phyloP scores from a whole-genome alignment of 2,888 invertebrate genomes.

The Aspidiotus destructor region DNA sequence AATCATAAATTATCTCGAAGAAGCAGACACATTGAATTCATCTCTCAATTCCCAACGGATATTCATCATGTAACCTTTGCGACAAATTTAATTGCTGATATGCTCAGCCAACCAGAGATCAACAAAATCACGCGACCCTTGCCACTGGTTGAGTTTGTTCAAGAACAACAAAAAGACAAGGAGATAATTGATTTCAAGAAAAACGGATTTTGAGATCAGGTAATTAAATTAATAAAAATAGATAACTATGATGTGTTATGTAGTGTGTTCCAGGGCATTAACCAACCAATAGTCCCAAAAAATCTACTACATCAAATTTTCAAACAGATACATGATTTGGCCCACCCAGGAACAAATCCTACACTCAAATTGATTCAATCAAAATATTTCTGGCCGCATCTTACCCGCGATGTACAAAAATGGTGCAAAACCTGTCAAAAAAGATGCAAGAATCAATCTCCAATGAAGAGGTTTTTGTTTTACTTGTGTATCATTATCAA shows the following conservation, averaged over 20 bases:
- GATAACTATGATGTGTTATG: not conserved
- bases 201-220: not conserved
- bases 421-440: no score
- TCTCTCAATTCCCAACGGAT: not conserved
- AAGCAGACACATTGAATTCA: slow-evolving; percentile 1
- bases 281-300: not conserved
- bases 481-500: no score
- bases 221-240: not conserved
- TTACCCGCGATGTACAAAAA: no score
- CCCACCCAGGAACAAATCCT: not conserved
- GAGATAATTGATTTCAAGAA: not conserved
- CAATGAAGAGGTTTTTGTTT: no score
- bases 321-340: not conserved
- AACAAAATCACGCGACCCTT: not conserved
- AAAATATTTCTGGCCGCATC: slow-evolving; percentile 10
- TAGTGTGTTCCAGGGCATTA: not conserved
- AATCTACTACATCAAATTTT: not conserved
- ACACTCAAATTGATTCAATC: not conserved
- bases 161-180: not conserved
- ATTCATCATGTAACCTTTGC: not conserved
- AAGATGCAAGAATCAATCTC: no score
- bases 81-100: not conserved
- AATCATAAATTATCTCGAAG: not conserved
- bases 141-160: not conserved
- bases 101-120: not conserved